Percentiles rank a stretch among this genome's conserved stretches.
Evolutionary conservation across 2,113 vertebrate species (phyloP).

Genomic region (Budorcas taxicolor): DNA sequence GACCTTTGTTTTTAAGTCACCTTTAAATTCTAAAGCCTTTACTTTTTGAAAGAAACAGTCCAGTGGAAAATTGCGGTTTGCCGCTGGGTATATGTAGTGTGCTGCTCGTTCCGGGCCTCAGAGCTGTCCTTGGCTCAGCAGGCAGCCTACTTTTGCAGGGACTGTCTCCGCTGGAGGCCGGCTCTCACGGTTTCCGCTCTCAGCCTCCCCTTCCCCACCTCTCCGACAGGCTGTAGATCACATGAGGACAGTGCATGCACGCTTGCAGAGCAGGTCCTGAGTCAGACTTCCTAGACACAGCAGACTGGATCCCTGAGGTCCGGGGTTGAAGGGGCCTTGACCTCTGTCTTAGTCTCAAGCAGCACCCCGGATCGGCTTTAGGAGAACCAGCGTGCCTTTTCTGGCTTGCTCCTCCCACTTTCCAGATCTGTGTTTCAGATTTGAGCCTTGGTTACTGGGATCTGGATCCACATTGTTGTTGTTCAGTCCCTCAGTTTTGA

Average conservation of each 20-base stretch:
- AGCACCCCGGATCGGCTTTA: neutral
- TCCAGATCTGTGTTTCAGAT: neutral
- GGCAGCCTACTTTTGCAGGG: neutral
- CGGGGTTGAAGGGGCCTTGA: neutral
- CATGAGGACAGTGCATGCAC: fast-evolving
- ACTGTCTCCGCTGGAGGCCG: neutral
- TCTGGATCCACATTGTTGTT: neutral
- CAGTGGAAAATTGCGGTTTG: neutral
- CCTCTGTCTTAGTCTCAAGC: fast-evolving
- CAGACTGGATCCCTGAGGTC: neutral
- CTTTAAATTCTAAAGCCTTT: neutral
- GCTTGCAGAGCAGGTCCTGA: neutral
- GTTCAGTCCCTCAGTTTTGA: neutral
- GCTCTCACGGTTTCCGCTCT: fast-evolving
- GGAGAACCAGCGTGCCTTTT: neutral
- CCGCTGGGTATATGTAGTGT: neutral
- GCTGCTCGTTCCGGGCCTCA: neutral
- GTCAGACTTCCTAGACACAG: neutral
- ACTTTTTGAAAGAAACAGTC: neutral
- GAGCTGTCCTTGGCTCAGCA: neutral
- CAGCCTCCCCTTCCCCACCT: neutral
- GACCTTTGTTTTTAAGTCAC: neutral
- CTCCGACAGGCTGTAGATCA: neutral
- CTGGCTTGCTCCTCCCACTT: neutral
- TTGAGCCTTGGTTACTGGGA: neutral